Base-by-base conservation (phyloP, 2,888 invertebrate genomes). In the Micoletzkya japonica region DNA sequence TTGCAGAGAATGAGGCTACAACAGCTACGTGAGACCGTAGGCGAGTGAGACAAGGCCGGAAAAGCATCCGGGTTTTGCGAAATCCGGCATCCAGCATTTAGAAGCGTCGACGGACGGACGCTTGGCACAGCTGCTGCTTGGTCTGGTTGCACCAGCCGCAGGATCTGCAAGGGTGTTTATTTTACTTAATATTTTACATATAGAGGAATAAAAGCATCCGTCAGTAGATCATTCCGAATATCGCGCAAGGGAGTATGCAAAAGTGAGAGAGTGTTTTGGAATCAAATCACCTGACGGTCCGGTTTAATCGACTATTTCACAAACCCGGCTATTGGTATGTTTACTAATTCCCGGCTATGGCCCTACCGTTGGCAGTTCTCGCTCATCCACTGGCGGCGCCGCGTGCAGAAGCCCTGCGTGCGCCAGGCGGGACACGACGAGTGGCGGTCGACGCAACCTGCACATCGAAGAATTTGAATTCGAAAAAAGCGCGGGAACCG, bases 391-490 rank as follows among this genome's bases (percentile, higher is more conserved):
- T 82, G 82, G 28, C 82, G 75, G 39, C 83, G 73, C 2, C 81
- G 75, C 4, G 80, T 78, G 70, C 84, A 84, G 74, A 79, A 82
- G 49, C 82, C 77, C 66, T 80, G 76, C 28, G 76, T 63, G 2
- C 78, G 75, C 82, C 82, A 84, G 77, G 78, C 82, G n/a, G 71
- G 72, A 52, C 84, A 84, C 0, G 82, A 81, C 49, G 78, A 57
- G 75, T 84, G 84, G 32, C 83, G 79, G 57, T 84, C 82, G 66
- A 80, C 76, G 59, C 84, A 84, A 7, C 84, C 83, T 79, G 70
- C 37, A 71, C 39, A 49, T 26, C 2, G 14, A 34, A n/a, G n/a
- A n/a, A n/a, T n/a, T n/a, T 17, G 17, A 52, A 52, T 52, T 52
- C 24, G n/a, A n/a, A 6, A 14, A 52, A 14, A 14, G 52, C 14